phyloP scores from a whole-genome alignment of 1,140 invertebrate genomes.

The Trichonephila inaurata region DNA sequence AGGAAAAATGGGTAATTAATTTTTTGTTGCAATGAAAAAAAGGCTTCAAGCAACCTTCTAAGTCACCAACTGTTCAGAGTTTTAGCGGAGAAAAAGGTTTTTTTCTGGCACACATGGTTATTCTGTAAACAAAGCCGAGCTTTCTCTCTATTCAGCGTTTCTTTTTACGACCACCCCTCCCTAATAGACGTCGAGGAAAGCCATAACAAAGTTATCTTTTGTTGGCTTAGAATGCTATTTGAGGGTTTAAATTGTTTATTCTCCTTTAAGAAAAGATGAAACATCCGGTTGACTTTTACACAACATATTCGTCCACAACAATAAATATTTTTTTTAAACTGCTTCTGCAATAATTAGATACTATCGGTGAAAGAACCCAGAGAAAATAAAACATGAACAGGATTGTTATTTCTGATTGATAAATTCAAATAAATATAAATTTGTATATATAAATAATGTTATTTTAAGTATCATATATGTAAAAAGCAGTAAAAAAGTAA shows the following conservation, averaged over 20 bases:
- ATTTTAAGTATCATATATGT: no score
- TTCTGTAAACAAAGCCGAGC: background rate
- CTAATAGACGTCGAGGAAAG: background rate
- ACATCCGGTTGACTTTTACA: background rate
- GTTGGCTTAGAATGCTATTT: slow-evolving; percentile 14
- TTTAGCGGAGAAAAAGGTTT: background rate
- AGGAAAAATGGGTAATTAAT: background rate
- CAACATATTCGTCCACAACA: background rate
- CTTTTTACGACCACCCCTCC: background rate
- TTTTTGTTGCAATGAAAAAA: background rate
- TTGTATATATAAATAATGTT: no score
- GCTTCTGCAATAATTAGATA: background rate
- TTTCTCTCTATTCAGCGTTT: background rate
- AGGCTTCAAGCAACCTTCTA: background rate
- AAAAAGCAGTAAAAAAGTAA: no score
- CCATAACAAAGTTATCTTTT: slow-evolving; percentile 19
- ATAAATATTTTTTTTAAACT: background rate
- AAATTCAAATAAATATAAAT: no score
- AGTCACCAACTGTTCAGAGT: background rate
- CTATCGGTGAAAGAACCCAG: background rate
- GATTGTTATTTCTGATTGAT: background rate
- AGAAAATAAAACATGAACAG: background rate
- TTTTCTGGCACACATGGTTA: background rate
- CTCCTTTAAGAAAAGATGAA: background rate
- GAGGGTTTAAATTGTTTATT: slow-evolving; percentile 5